A percentile compares a stretch with the other conserved stretches of the same genome.
Evolutionary conservation across 2,888 invertebrate genomes (phyloP).

Genomic region (Platycheirus albimanus): DNA sequence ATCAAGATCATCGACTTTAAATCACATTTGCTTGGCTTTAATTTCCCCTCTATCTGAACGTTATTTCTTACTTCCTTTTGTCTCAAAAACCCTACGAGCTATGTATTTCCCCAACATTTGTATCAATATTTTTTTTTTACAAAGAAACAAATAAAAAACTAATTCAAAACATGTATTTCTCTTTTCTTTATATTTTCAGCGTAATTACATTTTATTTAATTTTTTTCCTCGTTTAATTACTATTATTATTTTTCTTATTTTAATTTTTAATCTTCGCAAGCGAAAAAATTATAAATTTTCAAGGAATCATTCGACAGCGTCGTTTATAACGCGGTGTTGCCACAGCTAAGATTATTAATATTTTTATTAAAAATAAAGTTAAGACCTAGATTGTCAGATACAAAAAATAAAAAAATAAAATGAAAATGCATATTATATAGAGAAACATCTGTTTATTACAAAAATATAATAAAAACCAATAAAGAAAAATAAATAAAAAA

Average conservation of each 20-base stretch:
- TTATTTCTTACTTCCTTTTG: not conserved
- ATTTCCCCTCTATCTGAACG: no score
- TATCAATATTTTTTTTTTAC: no score
- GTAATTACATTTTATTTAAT: constrained; percentile 78
- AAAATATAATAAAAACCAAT: constrained; percentile 57
- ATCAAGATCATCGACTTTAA: no score
- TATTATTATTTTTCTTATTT: constrained; percentile 75
- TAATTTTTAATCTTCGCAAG: constrained; percentile 77
- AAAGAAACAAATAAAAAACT: constrained; percentile 78
- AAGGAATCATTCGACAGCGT: constrained; percentile 55
- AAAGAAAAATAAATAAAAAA: constrained; percentile 53
- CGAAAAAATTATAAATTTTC: constrained; percentile 74
- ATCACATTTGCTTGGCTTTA: no score
- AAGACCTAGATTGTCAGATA: constrained; percentile 67
- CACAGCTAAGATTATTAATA: constrained; percentile 71
- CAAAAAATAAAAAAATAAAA: constrained; percentile 74
- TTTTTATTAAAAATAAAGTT: constrained; percentile 68
- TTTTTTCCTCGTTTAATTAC: constrained; percentile 76
- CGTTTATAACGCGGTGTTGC: constrained; percentile 57
- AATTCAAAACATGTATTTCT: constrained; percentile 16
- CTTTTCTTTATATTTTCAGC: constrained; percentile 77
- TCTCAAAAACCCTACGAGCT: not conserved
- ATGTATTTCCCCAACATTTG: constrained; percentile 5
- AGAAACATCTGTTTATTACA: constrained; percentile 76
- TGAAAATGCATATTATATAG: constrained; percentile 77